These are phyloP conservation scores for Zaprionus lineosus DNA, from an alignment of 2,888 invertebrate species.

Conservation along the genomic window DNA sequence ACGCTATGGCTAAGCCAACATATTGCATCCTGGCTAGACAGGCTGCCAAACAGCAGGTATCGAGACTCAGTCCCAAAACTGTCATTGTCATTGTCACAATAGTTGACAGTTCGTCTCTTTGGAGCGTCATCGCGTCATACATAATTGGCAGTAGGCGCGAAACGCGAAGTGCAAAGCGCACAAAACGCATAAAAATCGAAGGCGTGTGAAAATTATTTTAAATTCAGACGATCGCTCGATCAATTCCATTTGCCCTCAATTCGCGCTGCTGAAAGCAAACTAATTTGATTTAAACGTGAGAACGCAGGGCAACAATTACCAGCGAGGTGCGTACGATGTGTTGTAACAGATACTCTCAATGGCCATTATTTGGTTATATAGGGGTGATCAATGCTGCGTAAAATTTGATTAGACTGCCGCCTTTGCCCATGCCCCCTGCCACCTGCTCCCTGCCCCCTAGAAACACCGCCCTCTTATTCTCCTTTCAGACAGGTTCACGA, in stretches of 20 bases:
- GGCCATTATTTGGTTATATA: neutral
- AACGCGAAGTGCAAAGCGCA: constrained; percentile 42
- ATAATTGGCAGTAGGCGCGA: constrained; percentile 56
- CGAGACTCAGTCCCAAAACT: constrained; percentile 39
- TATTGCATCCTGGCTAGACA: neutral
- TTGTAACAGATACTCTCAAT: constrained; percentile 35
- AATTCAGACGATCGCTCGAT: neutral
- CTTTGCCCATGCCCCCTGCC: too few species aligned
- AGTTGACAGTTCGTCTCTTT: constrained; percentile 30
- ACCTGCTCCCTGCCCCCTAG: too few species aligned
- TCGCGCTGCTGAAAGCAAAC: constrained; percentile 40
- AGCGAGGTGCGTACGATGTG: constrained; percentile 40
- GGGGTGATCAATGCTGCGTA: constrained; percentile 51
- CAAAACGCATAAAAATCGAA: constrained; percentile 37
- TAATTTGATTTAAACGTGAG: constrained; percentile 55
- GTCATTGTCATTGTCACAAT: constrained; percentile 55
- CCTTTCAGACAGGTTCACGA: constrained; percentile 34
- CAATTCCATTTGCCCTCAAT: constrained; percentile 14
- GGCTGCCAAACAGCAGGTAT: constrained; percentile 4
- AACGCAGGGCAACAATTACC: constrained; percentile 42
- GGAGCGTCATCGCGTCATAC: neutral
- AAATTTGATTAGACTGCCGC: constrained; percentile 46
- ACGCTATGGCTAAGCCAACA: too few species aligned
- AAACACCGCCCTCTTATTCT: too few species aligned
- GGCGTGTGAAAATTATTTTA: constrained; percentile 60